phyloP scores from a whole-genome alignment of 64 coral and sea anemone species.

The Platygyra sinensis region DNA sequence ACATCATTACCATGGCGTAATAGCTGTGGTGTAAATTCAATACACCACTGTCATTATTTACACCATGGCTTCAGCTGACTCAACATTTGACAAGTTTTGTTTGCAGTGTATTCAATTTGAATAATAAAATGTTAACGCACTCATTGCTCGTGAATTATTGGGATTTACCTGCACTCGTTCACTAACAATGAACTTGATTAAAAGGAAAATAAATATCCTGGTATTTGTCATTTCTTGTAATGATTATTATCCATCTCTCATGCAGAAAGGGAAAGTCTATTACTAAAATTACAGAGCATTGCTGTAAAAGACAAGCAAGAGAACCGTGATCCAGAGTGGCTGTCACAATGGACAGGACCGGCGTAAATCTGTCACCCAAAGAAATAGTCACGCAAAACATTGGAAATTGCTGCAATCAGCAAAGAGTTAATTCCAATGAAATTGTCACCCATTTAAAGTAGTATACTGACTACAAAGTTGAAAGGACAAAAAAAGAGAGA shows the following conservation, averaged over 20 bases:
- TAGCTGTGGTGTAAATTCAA: too few relatives aligned
- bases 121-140: too few relatives aligned
- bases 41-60: too few relatives aligned
- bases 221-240: neutral
- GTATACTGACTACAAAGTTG: neutral
- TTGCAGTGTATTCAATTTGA: too few relatives aligned
- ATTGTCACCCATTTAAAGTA: neutral
- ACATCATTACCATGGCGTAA: too few relatives aligned
- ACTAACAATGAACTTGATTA: too few relatives aligned
- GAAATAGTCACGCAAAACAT: neutral
- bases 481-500: neutral
- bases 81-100: too few relatives aligned
- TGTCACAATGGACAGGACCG: slow-evolving; percentile 79
- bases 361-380: neutral
- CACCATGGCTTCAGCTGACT: too few relatives aligned
- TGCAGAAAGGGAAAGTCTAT: slow-evolving; percentile 74
- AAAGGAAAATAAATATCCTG: neutral
- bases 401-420: neutral
- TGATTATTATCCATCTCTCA: neutral
- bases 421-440: neutral
- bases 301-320: slow-evolving; percentile 62
- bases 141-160: too few relatives aligned
- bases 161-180: too few relatives aligned
- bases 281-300: slow-evolving; percentile 68
- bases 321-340: slow-evolving; percentile 53